A percentile compares a stretch with the other conserved stretches of the same genome.
Evolutionary conservation across 2,797 vertebrate species (phyloP).

Genomic region (Trachurus trachurus): DNA sequence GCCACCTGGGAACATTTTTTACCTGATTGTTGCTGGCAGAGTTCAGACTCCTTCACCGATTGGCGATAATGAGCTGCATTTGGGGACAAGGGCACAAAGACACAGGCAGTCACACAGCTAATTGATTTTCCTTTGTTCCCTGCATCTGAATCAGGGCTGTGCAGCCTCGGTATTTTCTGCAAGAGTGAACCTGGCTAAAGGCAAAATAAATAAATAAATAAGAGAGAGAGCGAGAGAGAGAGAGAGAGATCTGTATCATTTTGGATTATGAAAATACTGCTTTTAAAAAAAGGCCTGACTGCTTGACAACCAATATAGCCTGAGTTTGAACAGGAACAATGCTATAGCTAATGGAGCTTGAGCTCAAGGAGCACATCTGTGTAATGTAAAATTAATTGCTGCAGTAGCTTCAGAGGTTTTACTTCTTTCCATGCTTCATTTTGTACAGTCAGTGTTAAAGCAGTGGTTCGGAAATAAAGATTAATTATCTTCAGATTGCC

Average conservation of each 20-base stretch:
- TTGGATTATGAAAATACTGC: neutral
- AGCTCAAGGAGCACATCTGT: too few species aligned
- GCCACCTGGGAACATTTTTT: slow-evolving; percentile 1
- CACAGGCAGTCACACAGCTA: slow-evolving; percentile 18
- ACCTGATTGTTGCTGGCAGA: slow-evolving; percentile 13
- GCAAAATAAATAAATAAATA: neutral
- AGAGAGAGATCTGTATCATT: slow-evolving; percentile 30
- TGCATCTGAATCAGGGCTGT: slow-evolving; percentile 13
- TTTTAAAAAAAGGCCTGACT: slow-evolving; percentile 8
- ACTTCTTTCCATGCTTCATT: neutral
- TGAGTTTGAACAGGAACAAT: slow-evolving; percentile 1
- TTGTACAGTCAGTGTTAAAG: neutral
- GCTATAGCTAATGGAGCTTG: too few species aligned
- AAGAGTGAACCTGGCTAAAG: slow-evolving; percentile 9
- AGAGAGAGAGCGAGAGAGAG: too few species aligned
- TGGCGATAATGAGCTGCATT: slow-evolving; percentile 11
- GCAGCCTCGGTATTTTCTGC: slow-evolving; percentile 10
- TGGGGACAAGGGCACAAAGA: slow-evolving; percentile 5
- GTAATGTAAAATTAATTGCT: neutral
- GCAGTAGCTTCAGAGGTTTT: neutral
- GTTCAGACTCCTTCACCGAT: slow-evolving; percentile 14
- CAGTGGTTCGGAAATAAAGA: neutral
- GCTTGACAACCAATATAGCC: too few species aligned
- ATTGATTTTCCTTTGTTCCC: slow-evolving; percentile 50
- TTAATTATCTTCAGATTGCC: neutral